Evolutionary conservation across 2,113 vertebrate species (phyloP), one percentile per base, ranked within the genome.

Genomic region (Chiloscyllium plagiosum): DNA sequence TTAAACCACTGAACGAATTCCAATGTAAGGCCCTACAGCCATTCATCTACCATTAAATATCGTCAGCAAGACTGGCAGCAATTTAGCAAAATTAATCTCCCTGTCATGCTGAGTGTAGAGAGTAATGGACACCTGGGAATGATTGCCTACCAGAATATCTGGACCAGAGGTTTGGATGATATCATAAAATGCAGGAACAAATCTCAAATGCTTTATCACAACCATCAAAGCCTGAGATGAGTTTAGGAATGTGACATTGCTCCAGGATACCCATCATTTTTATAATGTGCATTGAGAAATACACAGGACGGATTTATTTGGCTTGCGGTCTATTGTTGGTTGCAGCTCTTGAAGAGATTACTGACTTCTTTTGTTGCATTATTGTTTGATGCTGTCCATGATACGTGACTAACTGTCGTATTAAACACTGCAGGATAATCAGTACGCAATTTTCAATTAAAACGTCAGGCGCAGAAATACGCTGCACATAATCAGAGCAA

Each of bases 111-210:
- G 68, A 95, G 52, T 52, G 50, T 70, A 76, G 69, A 70, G 37
- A 50, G 72, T 72, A 95, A 95, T 95, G 47, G 13, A 52, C 93
- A 52, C 94, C 47, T 52, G 94, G 42, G 94, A 94, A 70, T 52
- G 42, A 70, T 10, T 95, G 69, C 13, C 29, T 47, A 70, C 47
- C 94, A 33, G 93, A 52, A 26, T 52, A 61, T 29, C 37, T 72
- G 94, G 47, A 72, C 10, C 42, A 95, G 15, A 26, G 68, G 94
- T 95, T 95, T 42, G 33, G n/a, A 72, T 95, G 42, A 95, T 95
- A 29, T 37, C 89, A 66, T 37, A 93, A 93, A 93, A 17, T 93
- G 61, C 17, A 37, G n/a, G 61, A 93, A 19, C 89, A 93, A 42
- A 66, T n/a, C n/a, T 93, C 33, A 66, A 68, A 37, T 66, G 61